Percentiles rank a stretch among this genome's conserved stretches.
Evolutionary conservation across 2,888 invertebrate species (phyloP).

Genomic region (Piscicola geometra): DNA sequence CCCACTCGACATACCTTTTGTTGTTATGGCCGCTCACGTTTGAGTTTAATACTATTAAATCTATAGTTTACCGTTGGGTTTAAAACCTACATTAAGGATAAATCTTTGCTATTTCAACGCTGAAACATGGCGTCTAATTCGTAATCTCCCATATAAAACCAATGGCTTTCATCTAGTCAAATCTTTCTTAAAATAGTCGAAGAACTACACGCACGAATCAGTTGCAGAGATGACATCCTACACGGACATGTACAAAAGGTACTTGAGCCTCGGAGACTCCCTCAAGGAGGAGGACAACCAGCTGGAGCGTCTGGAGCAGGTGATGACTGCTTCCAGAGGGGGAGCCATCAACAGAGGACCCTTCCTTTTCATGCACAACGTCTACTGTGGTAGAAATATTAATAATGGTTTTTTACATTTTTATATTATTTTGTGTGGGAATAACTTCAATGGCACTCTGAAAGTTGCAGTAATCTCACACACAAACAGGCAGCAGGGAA

Average conservation of each 20-base stretch:
- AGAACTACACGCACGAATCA: too few species aligned
- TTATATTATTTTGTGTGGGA: not conserved
- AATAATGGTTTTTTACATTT: not conserved
- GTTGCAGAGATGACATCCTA: slow-evolving; percentile 10
- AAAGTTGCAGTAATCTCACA: too few species aligned
- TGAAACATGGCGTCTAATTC: too few species aligned
- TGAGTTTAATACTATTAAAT: too few species aligned
- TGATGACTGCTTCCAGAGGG: slow-evolving; percentile 31
- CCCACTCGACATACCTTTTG: too few species aligned
- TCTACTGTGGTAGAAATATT: slow-evolving; percentile 37
- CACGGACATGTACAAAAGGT: slow-evolving; percentile 21
- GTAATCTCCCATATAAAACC: too few species aligned
- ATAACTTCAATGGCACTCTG: not conserved
- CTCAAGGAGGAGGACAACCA: slow-evolving; percentile 13
- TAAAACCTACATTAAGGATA: too few species aligned
- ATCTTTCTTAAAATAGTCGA: too few species aligned
- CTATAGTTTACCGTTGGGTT: too few species aligned
- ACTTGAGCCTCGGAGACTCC: slow-evolving; percentile 12
- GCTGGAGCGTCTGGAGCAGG: slow-evolving; percentile 38
- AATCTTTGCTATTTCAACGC: too few species aligned
- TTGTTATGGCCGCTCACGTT: too few species aligned
- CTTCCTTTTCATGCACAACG: slow-evolving; percentile 38
- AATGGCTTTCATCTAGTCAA: too few species aligned
- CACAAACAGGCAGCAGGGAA: slow-evolving; percentile 35
- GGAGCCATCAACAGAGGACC: slow-evolving; percentile 36